A percentile compares a stretch with the other conserved stretches of the same genome.
phyloP scores from a whole-genome alignment of 2,113 vertebrate species.

The Mixornis gularis region DNA sequence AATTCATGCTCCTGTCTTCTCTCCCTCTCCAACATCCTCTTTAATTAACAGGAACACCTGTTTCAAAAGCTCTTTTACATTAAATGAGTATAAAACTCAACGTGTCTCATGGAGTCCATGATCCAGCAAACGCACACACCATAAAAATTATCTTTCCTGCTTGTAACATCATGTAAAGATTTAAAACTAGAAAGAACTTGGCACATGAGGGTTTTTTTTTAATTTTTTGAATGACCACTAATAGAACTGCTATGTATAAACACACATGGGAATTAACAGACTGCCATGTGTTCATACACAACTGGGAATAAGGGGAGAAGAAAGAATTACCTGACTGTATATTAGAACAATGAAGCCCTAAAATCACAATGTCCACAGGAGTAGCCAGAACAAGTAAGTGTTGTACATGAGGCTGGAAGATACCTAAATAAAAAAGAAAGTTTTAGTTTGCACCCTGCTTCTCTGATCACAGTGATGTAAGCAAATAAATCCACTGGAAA shows the following conservation, averaged over 20 bases:
- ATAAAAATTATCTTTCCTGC: not conserved
- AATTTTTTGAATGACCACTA: not conserved
- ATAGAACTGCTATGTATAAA: not conserved
- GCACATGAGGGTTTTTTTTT: not conserved
- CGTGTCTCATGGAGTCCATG: not conserved
- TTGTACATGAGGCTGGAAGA: conserved; percentile 92
- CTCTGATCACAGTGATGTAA: not conserved
- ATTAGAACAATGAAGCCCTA: conserved; percentile 89
- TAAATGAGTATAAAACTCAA: not conserved
- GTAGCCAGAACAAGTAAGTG: conserved; percentile 92
- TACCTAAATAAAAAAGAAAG: conserved; percentile 71
- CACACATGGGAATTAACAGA: not conserved
- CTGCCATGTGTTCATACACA: not conserved
- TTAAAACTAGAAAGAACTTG: not conserved
- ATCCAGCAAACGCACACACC: not conserved
- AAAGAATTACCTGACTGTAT: conserved; percentile 78
- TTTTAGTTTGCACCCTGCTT: not conserved
- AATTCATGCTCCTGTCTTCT: not conserved
- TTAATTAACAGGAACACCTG: not conserved
- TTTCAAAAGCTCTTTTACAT: not conserved
- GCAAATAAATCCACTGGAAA: not conserved
- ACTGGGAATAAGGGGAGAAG: not conserved
- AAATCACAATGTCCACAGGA: conserved; percentile 93
- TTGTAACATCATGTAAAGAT: not conserved
- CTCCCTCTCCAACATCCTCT: not conserved